Conservation (phyloP, 1,140 invertebrate species). For the Ceratoteleas bidentatus region DNA sequence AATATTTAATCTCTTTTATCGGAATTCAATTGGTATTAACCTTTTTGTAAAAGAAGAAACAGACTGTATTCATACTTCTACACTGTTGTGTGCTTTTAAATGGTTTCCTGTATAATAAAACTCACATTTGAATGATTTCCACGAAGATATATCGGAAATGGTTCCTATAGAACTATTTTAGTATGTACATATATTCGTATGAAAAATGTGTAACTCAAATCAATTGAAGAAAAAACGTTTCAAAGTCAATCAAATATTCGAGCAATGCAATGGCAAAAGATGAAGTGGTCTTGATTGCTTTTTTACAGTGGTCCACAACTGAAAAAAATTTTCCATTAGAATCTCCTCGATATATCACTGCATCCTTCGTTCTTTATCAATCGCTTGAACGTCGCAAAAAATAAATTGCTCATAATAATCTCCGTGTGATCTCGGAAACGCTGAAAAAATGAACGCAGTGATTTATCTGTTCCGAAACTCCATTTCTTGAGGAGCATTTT, state of each 20-base stretch:
- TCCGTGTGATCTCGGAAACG: conserved; percentile 40
- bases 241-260: background rate
- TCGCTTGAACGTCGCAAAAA: conserved; percentile 36
- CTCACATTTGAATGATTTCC: too few species aligned
- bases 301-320: background rate
- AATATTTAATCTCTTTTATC: too few species aligned
- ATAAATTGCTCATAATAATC: conserved; percentile 45
- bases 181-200: too few species aligned
- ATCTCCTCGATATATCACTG: conserved; percentile 42
- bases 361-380: conserved; percentile 47
- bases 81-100: too few species aligned
- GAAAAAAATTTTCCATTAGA: conserved; percentile 12
- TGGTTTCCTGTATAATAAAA: too few species aligned
- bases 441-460: conserved; percentile 25
- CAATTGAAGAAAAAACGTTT: too few species aligned
- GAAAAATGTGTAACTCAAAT: too few species aligned
- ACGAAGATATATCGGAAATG: too few species aligned
- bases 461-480: conserved; percentile 42
- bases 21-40: too few species aligned
- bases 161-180: too few species aligned
- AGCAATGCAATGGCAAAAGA: background rate
- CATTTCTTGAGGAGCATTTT: conserved; percentile 36
- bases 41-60: too few species aligned
- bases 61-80: too few species aligned
- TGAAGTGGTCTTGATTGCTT: background rate